Base-by-base conservation (phyloP, 1,140 invertebrate genomes). In the Scylla paramamosain region DNA sequence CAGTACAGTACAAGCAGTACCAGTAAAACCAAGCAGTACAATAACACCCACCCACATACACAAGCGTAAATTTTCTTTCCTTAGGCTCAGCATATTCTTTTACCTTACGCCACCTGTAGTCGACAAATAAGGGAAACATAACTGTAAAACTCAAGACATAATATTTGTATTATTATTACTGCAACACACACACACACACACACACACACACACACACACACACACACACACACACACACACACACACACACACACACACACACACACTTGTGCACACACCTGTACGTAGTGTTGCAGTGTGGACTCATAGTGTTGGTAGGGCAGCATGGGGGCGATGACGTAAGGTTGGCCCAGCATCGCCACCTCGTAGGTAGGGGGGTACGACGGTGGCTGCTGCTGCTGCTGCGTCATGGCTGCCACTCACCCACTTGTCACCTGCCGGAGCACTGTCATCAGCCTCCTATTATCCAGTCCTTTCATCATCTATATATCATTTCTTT, bases 251-350 rank as follows among this genome's bases (percentile, higher is more conserved):
- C 67, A 12, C 67, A 77, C 67, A 12, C 67, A 77, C 8, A 77
- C 67, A 46, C 45, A 91, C 28, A 29, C 32, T 8, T 12, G 12
- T 8, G n/a, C 89, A 91, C 32, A 29, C 12, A 91, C 89, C 46
- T 91, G 89, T 4, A 91, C 89, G 46, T 91, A 91, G 31, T 91
- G 45, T 29, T 91, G 89, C 12, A 91, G 89, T 3, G 20, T 91
- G 45, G 45, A 14, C 28, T 46, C 32, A 45, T 91, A 46, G 89
- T 45, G 46, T 25, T 16, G 52, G 89, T 91, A 32, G n/a, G 89
- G 89, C 31, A 52, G 1, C 45, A 91, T 91, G 89, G 89, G 89
- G 14, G 89, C 89, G 31, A 91, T 91, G 0, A 91, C 89, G 89
- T 46, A 91, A 12, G 89, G 89, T 28, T 91, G 89, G 3, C 89